phyloP scores from a whole-genome alignment of 2,888 invertebrate genomes.

The Merodon equestris region DNA sequence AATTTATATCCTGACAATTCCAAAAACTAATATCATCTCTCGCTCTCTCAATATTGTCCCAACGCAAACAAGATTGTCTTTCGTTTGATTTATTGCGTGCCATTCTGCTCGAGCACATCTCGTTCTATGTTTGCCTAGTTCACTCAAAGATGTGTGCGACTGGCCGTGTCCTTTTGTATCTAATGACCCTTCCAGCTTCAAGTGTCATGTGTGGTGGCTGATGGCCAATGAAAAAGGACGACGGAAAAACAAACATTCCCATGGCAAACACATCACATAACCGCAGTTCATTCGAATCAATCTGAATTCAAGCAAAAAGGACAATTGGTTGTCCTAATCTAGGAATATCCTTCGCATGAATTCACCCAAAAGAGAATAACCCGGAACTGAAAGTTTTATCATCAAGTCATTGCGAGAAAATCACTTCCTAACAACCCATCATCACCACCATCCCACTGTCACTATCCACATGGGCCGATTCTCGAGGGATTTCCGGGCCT shows the following conservation, averaged over 20 bases:
- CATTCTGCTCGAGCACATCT: conserved; percentile 22
- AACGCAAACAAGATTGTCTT: conserved; percentile 65
- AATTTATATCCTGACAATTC: conserved; percentile 53
- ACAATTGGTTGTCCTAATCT: conserved; percentile 10
- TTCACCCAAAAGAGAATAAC: conserved; percentile 13
- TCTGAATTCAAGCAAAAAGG: conserved; percentile 5
- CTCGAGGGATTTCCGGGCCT: conserved; percentile 4
- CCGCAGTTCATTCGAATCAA: conserved; percentile 40
- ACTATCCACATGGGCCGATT: neutral
- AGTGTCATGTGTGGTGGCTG: conserved; percentile 46
- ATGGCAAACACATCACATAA: conserved; percentile 33
- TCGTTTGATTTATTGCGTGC: conserved; percentile 60
- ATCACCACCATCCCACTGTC: neutral
- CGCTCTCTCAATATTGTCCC: conserved; percentile 48
- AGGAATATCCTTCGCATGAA: conserved; percentile 39
- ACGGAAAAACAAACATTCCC: conserved; percentile 14
- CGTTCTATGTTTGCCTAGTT: conserved; percentile 18
- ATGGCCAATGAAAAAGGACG: neutral
- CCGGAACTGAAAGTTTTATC: conserved; percentile 48
- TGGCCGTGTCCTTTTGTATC: conserved; percentile 43
- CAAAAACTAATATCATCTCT: conserved; percentile 44
- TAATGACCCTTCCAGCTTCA: conserved; percentile 62
- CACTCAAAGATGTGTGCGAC: too few relatives aligned
- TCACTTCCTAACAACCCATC: conserved; percentile 46
- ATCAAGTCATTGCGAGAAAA: conserved; percentile 46